These are phyloP conservation scores for Macrotrachela quadricornifera DNA, from an alignment of 1,140 invertebrate species.

Conservation along the genomic window DNA sequence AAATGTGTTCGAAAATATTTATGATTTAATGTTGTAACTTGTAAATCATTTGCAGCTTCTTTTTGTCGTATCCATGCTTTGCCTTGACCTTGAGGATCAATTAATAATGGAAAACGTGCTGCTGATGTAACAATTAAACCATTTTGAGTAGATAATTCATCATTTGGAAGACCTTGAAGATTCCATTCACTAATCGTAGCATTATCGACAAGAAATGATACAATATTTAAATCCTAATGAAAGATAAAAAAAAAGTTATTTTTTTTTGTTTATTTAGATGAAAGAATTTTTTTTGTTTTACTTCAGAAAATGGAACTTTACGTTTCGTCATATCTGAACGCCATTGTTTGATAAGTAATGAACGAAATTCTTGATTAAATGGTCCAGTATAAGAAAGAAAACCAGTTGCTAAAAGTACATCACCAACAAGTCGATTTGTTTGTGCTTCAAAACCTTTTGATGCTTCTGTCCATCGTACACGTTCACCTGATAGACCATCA, in stretches of 20 bases:
- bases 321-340: slow-evolving; percentile 54
- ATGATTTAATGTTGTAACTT: slow-evolving; percentile 78
- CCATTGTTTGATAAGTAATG: slow-evolving; percentile 56
- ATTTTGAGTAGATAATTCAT: slow-evolving; percentile 85
- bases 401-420: slow-evolving; percentile 72
- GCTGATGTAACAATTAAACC: slow-evolving; percentile 85
- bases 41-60: slow-evolving; percentile 67
- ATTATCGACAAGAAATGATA: slow-evolving; percentile 69
- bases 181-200: slow-evolving; percentile 75
- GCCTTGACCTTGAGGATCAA: slow-evolving; percentile 87
- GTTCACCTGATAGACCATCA: slow-evolving; percentile 32
- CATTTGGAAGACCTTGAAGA: slow-evolving; percentile 76
- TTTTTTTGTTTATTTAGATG: no score
- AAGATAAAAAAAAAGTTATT: no score
- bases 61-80: slow-evolving; percentile 94
- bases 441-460: slow-evolving; percentile 32
- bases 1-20: slow-evolving; percentile 86
- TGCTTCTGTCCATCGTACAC: slow-evolving; percentile 31
- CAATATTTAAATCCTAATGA: slow-evolving; percentile 59
- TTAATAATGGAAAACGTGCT: slow-evolving; percentile 62
- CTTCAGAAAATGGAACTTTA: slow-evolving; percentile 61
- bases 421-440: slow-evolving; percentile 50
- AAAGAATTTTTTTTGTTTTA: slow-evolving; percentile 40
- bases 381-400: slow-evolving; percentile 87
- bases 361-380: slow-evolving; percentile 82